These are phyloP conservation scores for Synanceia verrucosa DNA, from an alignment of 2,797 vertebrate species.

Conservation along the genomic window DNA sequence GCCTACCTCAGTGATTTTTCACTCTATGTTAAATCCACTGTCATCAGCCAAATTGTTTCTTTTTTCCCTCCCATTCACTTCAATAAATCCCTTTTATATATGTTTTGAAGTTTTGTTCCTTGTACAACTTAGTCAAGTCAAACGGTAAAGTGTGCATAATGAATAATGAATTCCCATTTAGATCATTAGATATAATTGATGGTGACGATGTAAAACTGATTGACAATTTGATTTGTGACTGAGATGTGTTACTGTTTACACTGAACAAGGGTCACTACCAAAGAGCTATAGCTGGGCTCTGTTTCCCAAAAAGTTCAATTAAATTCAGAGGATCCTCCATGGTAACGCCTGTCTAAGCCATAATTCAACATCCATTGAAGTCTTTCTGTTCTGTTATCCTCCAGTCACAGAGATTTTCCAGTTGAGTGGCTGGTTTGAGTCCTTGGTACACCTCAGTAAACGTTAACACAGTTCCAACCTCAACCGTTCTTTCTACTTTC, in stretches of 20 bases:
- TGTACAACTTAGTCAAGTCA: conserved; percentile 9
- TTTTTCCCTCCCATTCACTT: conserved; percentile 89
- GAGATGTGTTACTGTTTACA: not conserved
- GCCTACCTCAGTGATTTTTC: conserved; percentile 83
- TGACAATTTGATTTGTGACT: not conserved
- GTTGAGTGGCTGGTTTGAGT: not conserved
- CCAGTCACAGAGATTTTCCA: not conserved
- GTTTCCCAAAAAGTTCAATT: not conserved
- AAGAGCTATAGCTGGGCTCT: not conserved
- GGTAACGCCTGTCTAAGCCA: not conserved
- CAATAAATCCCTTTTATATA: conserved; percentile 95
- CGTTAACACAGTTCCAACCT: not conserved
- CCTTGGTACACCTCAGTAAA: not conserved
- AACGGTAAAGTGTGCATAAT: not conserved
- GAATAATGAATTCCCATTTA: too few relatives aligned
- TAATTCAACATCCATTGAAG: not conserved
- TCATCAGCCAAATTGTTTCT: conserved; percentile 87
- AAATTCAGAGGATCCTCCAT: not conserved
- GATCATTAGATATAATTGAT: not conserved
- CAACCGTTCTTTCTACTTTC: conserved; percentile 35
- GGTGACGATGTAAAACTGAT: not conserved
- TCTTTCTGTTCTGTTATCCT: not conserved
- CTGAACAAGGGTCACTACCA: not conserved
- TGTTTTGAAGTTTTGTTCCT: conserved; percentile 78
- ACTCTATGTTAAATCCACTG: conserved; percentile 77